phyloP scores from a whole-genome alignment of 1,140 invertebrate species.

The Atopsyche davidsoni region DNA sequence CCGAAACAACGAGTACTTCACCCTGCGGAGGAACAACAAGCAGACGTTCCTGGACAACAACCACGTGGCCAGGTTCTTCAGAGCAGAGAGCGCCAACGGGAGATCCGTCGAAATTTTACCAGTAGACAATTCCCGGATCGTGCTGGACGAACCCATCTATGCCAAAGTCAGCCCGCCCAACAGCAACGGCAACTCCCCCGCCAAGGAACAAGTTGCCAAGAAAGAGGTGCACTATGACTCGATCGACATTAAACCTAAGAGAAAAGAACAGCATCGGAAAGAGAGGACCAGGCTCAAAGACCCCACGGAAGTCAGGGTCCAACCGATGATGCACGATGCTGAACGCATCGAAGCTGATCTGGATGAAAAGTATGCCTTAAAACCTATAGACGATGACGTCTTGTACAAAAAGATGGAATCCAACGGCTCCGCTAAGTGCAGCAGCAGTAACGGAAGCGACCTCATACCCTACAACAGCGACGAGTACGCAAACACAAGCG shows the following conservation, averaged over 20 bases:
- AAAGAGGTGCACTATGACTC: constrained; percentile 45
- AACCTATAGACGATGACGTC: no score
- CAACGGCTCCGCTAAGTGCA: constrained; percentile 40
- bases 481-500: not conserved
- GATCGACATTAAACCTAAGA: constrained; percentile 43
- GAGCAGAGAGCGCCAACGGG: constrained; percentile 3
- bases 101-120: constrained; percentile 29
- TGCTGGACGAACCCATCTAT: constrained; percentile 43
- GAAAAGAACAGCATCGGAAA: constrained; percentile 19
- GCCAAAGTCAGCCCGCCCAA: constrained; percentile 43
- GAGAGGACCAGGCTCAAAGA: constrained; percentile 23
- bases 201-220: constrained; percentile 36
- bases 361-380: no score
- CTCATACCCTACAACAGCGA: constrained; percentile 10
- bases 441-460: no score
- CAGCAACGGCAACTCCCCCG: constrained; percentile 39
- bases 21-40: constrained; percentile 42
- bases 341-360: constrained; percentile 33
- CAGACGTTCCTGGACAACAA: constrained; percentile 44
- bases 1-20: constrained; percentile 47
- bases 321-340: constrained; percentile 18
- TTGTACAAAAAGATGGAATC: constrained; percentile 36
- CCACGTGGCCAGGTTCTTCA: constrained; percentile 33
- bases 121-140: constrained; percentile 25
- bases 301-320: constrained; percentile 21